Percentiles rank a stretch among this genome's conserved stretches.
Conservation (phyloP, 2,113 vertebrate species). For the Hippolais icterina region DNA sequence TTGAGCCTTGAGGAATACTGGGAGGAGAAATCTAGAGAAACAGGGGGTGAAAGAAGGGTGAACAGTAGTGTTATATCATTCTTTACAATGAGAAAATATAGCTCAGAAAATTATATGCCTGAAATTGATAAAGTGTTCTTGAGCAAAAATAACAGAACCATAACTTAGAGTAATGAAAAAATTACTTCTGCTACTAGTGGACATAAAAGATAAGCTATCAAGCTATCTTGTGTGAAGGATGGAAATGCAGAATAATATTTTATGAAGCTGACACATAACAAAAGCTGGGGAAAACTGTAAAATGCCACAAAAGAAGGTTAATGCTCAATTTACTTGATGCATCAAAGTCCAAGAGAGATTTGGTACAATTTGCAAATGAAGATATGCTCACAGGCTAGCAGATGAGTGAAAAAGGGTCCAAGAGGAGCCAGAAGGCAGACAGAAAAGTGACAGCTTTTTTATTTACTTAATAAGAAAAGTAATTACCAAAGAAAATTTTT, state of each 20-base stretch:
- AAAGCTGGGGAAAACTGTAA: background rate
- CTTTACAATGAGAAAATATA: background rate
- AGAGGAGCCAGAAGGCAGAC: background rate
- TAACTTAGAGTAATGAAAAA: background rate
- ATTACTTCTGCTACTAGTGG: background rate
- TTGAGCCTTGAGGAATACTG: background rate
- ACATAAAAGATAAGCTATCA: background rate
- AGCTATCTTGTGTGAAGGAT: background rate
- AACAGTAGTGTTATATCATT: background rate
- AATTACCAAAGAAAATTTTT: background rate
- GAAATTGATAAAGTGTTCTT: background rate
- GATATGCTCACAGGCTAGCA: background rate
- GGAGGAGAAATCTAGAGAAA: background rate
- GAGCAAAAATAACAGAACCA: background rate
- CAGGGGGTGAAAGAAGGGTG: rapidly evolving
- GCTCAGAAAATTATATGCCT: background rate
- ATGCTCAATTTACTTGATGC: background rate
- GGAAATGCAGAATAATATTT: background rate
- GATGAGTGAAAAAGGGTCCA: background rate
- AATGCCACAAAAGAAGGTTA: background rate
- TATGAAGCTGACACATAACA: background rate
- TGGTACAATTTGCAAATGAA: background rate
- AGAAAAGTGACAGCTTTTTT: background rate
- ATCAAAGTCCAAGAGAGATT: background rate
- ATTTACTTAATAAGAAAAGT: background rate